These are phyloP conservation scores for Onychomys arenicola DNA, from an alignment of 2,797 vertebrate genomes.

Conservation along the genomic window DNA sequence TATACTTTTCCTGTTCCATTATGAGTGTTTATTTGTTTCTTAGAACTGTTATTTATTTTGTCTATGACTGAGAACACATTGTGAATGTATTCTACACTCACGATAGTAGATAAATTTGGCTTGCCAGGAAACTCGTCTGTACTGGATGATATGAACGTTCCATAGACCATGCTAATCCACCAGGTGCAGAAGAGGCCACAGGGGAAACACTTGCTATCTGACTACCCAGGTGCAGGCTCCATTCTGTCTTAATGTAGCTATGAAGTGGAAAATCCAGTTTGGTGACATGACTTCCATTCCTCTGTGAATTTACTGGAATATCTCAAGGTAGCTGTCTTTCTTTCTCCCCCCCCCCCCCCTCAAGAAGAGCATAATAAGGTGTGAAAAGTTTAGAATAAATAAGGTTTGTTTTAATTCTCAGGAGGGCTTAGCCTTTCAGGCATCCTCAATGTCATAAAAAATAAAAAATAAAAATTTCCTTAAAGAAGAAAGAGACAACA, in stretches of 20 bases:
- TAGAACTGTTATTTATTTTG: conserved; percentile 50
- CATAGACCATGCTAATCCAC: background rate
- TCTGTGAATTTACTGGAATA: conserved; percentile 59
- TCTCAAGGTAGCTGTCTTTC: background rate
- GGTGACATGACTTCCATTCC: conserved; percentile 45
- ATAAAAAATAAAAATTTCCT: background rate
- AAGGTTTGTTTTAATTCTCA: conserved; percentile 52
- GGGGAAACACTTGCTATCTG: conserved; percentile 13
- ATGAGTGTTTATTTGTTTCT: background rate
- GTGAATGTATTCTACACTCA: conserved; percentile 31
- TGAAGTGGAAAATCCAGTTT: conserved; percentile 57
- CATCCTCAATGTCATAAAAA: background rate
- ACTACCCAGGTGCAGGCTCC: background rate
- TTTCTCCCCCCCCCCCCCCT: no score
- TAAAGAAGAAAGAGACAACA: background rate
- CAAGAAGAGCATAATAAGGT: background rate
- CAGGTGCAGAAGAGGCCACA: conserved; percentile 26
- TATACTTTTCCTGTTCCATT: background rate
- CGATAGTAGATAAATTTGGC: background rate
- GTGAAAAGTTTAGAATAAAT: conserved; percentile 55
- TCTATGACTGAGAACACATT: background rate
- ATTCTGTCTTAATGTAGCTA: conserved; percentile 53
- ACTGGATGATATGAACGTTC: background rate
- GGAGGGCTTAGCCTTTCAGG: background rate
- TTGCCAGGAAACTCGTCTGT: background rate